Conservation (phyloP, 1,140 invertebrate species). For the Capitella teleta region DNA sequence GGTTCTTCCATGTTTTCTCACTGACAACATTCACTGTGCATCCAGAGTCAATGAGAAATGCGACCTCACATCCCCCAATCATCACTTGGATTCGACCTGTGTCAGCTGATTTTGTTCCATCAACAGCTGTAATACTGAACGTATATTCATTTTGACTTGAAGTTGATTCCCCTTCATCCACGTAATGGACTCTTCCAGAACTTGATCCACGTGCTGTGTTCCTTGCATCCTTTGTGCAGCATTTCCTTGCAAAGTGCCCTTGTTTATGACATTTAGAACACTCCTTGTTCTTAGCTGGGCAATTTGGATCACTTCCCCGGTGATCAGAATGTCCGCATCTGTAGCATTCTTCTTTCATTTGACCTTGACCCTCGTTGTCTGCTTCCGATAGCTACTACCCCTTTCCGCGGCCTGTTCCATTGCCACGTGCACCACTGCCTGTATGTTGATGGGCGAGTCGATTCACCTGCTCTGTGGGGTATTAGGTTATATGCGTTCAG, state of each 20-base stretch:
- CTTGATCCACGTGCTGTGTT: not conserved
- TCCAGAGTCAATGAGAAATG: slow-evolving; percentile 1
- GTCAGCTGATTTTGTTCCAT: not conserved
- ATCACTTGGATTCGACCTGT: not conserved
- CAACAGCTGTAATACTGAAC: not conserved
- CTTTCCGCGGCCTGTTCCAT: too few species aligned
- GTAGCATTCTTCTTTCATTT: slow-evolving; percentile 1
- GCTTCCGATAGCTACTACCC: too few species aligned
- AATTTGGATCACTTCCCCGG: not conserved
- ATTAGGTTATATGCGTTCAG: too few species aligned
- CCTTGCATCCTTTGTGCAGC: not conserved
- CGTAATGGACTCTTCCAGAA: too few species aligned
- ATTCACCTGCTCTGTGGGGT: too few species aligned
- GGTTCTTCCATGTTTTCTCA: not conserved
- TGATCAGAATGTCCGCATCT: not conserved
- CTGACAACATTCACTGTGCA: not conserved
- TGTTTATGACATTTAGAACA: not conserved
- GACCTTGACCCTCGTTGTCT: too few species aligned
- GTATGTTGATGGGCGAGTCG: too few species aligned
- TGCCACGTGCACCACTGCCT: too few species aligned
- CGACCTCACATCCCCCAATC: not conserved
- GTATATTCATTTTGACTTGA: too few species aligned
- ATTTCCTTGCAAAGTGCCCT: not conserved
- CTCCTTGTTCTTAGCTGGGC: not conserved
- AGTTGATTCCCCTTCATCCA: too few species aligned